Base-by-base conservation (phyloP, 37 sponge, comb jelly and placozoan species). In the Trichoplax adhaerens region DNA sequence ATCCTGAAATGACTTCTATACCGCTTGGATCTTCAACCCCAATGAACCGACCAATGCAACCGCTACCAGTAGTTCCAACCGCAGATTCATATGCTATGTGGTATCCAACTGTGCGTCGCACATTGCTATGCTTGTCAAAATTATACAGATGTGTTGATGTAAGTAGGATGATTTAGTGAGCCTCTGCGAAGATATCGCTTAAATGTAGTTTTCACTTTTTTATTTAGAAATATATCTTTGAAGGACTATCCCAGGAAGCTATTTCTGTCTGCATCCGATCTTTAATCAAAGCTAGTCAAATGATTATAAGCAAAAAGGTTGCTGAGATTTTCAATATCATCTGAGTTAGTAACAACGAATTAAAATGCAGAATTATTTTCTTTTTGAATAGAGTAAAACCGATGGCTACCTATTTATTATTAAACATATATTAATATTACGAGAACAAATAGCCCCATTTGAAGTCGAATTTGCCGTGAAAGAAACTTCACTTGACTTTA, bases 11-110 rank as follows among this genome's bases (percentile, higher is more conserved):
- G 29, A 29, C 29, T 29, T 29, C 29, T 29, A 29, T 29, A 29
- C 29, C 29, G 29, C 29, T 29, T 29, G 29, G 29, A 29, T 29
- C 29, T 29, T 29, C 29, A 29, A 29, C 29, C 29, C 29, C 29
- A 29, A 29, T 29, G 29, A 29, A 29, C 29, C 29, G 29, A 29
- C 29, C 29, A 29, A 29, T 29, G 29, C 29, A 29, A 29, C 29
- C 29, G 29, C 29, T 29, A 29, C 29, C 29, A 29, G 29, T 29
- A 29, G 29, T 29, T 29, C 29, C 29, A 29, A 80, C 85, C 52
- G 93, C 74, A 2, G 91, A 98, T 71, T 86, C 90, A 76, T 92
- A 92, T 53, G 91, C 81, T 76, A 98, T 98, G 99, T 98, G 99
- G 99, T 98, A 98, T 82, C 99, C 99, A 50, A 98, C 99, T 5